These are phyloP conservation scores for Prochilodus magdalenae DNA, from an alignment of 2,113 vertebrate species.

Conservation along the genomic window DNA sequence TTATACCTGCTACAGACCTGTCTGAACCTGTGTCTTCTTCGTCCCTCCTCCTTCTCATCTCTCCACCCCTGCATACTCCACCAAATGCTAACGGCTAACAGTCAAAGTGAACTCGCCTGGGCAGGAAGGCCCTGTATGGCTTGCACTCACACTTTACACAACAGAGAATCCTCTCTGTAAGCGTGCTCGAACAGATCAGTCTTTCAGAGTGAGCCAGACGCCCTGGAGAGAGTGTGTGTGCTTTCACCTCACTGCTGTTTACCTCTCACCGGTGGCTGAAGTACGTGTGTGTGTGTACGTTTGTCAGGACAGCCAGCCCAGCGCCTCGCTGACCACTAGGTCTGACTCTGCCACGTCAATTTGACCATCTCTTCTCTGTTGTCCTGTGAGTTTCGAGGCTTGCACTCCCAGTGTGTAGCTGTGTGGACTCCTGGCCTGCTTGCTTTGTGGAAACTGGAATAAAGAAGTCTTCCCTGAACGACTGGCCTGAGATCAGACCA, in stretches of 20 bases:
- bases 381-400: constrained; percentile 59
- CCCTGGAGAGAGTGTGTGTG: constrained; percentile 48
- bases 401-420: constrained; percentile 7
- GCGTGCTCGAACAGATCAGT: constrained; percentile 71
- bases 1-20: constrained; percentile 63
- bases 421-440: constrained; percentile 58
- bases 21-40: constrained; percentile 58
- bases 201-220: constrained; percentile 71
- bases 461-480: constrained; percentile 44
- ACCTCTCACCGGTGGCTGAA: constrained; percentile 49
- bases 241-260: constrained; percentile 68
- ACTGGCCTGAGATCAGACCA: constrained; percentile 47
- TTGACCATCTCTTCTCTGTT: constrained; percentile 58
- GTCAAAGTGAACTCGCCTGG: constrained; percentile 57
- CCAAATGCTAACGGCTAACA: constrained; percentile 64
- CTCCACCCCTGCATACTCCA: constrained; percentile 21
- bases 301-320: constrained; percentile 14
- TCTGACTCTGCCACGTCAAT: constrained; percentile 74
- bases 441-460: constrained; percentile 42
- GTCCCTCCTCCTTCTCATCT: constrained; percentile 42
- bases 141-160: constrained; percentile 39
- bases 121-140: constrained; percentile 62
- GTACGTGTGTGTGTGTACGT: constrained; percentile 35
- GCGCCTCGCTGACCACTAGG: constrained; percentile 42
- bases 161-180: constrained; percentile 60